Conservation (phyloP, 2,797 vertebrate species). For the Avahi laniger region DNA sequence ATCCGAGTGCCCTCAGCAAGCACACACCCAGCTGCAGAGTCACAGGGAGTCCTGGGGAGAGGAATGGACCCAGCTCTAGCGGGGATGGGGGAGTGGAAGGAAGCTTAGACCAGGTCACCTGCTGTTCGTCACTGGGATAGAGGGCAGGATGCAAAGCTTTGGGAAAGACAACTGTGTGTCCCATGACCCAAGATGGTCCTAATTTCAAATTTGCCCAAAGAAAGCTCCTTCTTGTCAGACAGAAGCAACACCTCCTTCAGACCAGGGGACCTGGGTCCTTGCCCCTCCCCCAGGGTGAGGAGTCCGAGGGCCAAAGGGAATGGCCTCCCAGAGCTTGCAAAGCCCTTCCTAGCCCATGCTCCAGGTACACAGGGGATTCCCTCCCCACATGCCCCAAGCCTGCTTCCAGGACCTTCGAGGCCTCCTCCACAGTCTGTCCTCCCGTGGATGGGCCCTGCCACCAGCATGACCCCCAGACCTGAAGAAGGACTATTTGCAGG, state of each 20-base stretch:
- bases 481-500: not conserved
- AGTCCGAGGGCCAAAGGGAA: not conserved
- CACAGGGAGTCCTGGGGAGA: slow-evolving; percentile 52
- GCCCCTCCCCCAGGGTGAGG: not conserved
- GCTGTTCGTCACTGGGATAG: not conserved
- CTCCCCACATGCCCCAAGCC: fast-evolving
- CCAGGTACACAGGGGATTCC: not conserved
- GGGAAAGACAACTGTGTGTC: not conserved
- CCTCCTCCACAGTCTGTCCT: not conserved
- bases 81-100: not conserved
- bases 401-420: not conserved
- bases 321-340: not conserved
- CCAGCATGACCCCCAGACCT: not conserved
- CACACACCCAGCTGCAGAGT: slow-evolving; percentile 61
- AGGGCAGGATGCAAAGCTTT: not conserved
- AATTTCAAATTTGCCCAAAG: not conserved
- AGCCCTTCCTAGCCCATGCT: not conserved
- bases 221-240: not conserved
- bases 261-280: not conserved
- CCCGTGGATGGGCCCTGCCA: too few relatives aligned
- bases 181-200: not conserved
- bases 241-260: not conserved
- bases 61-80: not conserved
- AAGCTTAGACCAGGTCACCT: not conserved
- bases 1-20: slow-evolving; percentile 54